Evolutionary conservation across 2,797 vertebrate species (phyloP), one percentile per base, ranked within the genome.

Genomic region (Galagoides demidoff): DNA sequence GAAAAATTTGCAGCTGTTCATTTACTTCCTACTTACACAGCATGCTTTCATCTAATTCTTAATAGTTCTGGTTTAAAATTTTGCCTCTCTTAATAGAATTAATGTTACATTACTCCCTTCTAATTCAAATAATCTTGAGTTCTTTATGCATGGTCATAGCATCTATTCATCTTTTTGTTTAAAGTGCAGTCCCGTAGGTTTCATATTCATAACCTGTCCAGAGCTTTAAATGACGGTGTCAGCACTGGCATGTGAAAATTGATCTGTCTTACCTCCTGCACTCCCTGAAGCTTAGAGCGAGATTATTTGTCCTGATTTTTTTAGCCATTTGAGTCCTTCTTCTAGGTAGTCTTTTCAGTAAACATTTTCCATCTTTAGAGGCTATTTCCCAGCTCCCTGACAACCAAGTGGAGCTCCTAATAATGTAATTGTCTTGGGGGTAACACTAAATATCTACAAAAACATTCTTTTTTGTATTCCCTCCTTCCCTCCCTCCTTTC

Each of bases 1-100:
- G 83, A 94, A 97, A 96, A 97, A 86, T 88, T 88, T n/a, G 1
- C 17, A 43, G 91, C 16, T 96, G 25, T 91, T 97, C 86, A 95
- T 94, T 97, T 98, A 89, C 45, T 70, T 93, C 85, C 73, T 34
- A 90, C 68, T 96, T 91, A 55, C 49, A 27, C 43, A 82, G 12
- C 70, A 70, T 55, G 61, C 0, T 68, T 76, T 89, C 94, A 70
- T 97, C 79, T 83, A 90, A 59, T 95, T 95, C 94, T 27, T 94
- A 91, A 79, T 61, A 20, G 0, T 87, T 96, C 73, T 4, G 45
- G 17, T 83, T 95, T 92, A 94, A 83, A 85, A 27, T 10, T 49
- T 93, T 88, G 20, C 31, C 94, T 95, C 55, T 76, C 92, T 96
- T 93, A 87, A 90, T 89, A 37, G 1, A 63, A 91, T 92, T 84